A percentile compares a stretch with the other conserved stretches of the same genome.
Conservation (phyloP, 2,797 vertebrate species). For the Epinephelus awoara region DNA sequence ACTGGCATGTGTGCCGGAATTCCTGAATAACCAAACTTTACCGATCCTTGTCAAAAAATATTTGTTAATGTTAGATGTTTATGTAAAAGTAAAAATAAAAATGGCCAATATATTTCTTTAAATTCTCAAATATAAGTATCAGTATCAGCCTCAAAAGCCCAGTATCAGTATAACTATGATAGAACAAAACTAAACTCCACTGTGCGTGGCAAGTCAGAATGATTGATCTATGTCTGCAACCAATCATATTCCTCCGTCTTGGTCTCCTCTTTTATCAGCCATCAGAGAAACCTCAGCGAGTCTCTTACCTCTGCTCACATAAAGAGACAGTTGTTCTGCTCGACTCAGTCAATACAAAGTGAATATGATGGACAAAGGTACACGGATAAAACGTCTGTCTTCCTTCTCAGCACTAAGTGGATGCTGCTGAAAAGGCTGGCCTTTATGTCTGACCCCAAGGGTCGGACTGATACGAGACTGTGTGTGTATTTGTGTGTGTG, state of each 20-base stretch:
- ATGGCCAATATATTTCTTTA: not conserved
- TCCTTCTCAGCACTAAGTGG: conserved; percentile 72
- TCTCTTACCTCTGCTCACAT: conserved; percentile 55
- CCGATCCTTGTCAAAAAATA: no score
- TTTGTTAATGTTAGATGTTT: not conserved
- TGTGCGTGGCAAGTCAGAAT: not conserved
- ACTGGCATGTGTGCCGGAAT: not conserved
- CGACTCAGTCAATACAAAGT: conserved; percentile 61
- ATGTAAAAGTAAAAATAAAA: not conserved
- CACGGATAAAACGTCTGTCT: conserved; percentile 67
- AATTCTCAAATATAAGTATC: not conserved
- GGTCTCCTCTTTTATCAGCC: conserved; percentile 47
- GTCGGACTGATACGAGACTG: conserved; percentile 59
- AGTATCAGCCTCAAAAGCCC: not conserved
- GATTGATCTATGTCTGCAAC: not conserved
- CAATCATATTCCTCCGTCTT: not conserved
- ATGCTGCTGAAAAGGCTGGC: conserved; percentile 81
- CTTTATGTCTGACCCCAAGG: conserved; percentile 78
- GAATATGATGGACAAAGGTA: conserved; percentile 72
- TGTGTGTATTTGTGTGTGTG: conserved; percentile 31
- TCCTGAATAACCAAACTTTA: not conserved
- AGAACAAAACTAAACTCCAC: not conserved
- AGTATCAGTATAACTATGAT: not conserved
- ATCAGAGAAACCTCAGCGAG: conserved; percentile 35
- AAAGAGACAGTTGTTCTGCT: conserved; percentile 77